Base-by-base conservation (phyloP, 2,888 invertebrate species). In the Dryobota labecula region DNA sequence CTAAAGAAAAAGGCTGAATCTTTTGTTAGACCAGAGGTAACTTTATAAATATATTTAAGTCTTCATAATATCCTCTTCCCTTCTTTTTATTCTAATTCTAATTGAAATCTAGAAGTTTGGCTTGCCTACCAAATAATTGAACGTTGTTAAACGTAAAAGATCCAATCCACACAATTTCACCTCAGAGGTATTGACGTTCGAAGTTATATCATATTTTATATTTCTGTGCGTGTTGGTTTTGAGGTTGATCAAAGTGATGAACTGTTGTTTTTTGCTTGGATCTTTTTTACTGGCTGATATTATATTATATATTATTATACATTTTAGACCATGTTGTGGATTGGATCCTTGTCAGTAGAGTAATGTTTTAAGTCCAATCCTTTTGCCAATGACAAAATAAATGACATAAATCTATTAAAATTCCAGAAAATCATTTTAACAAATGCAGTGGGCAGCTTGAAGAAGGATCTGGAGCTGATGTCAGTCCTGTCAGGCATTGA, bases 401-500 rank as follows among this genome's bases (percentile, higher is more conserved):
- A 20, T 33, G 7, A 20, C 30, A 63, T 62, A 24, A 15, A 43
- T 24, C 13, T 38, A 36, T 53, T 41, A 11, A 38, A 65, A 67
- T 87, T 88, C 11, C 58, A 95, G 95, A 92, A 90, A 91, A 92
- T 95, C 47, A 75, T 94, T 0, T 62, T 92, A 7, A 82, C 74
- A 49, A 94, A 90, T 78, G 89, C 91, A 0, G 88, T 93, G 41
- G 89, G 89, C 8, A 89, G 67, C 15, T 60, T 92, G 56, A 91
- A 91, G 70, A 84, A 78, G 20, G 86, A 89, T 13, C 41, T 94
- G 45, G 91, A 94, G 27, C 74, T 94, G 24, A 92, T 93, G 85
- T 85, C 90, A 5, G 90, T 94, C 86, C 70, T 95, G 58, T 89
- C 93, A 0, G 94, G 95, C 1, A 89, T 93, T 61, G 95, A 95